A percentile compares a stretch with the other conserved stretches of the same genome.
Evolutionary conservation across 1,140 invertebrate species (phyloP).

Genomic region (Eupristina koningsbergeri): DNA sequence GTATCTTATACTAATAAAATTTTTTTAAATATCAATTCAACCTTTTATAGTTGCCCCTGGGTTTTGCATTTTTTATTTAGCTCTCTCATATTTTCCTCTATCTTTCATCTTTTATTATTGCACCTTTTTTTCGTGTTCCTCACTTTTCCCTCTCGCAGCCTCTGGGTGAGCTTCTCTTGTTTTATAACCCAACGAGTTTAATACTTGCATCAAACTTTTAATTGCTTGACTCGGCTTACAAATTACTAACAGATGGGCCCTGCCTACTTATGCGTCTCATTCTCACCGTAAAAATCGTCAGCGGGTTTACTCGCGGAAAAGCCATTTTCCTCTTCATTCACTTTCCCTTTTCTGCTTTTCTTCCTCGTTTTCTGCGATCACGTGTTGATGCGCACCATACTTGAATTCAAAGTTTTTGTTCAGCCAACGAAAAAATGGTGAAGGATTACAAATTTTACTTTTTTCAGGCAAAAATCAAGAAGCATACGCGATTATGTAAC

Average conservation of each 20-base stretch:
- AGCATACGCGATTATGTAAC: constrained; percentile 24
- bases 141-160: background rate
- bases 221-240: constrained; percentile 69
- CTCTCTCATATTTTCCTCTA: constrained; percentile 39
- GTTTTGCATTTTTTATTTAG: background rate
- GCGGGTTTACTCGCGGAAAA: constrained; percentile 52
- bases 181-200: constrained; percentile 71
- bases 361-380: constrained; percentile 16
- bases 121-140: background rate
- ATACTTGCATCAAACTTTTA: constrained; percentile 72
- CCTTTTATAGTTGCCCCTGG: background rate
- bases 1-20: too few relatives aligned
- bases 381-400: background rate
- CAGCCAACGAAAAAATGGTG: constrained; percentile 29
- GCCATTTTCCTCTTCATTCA: constrained; percentile 42
- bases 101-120: constrained; percentile 7
- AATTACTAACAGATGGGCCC: constrained; percentile 70
- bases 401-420: constrained; percentile 45
- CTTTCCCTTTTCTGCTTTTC: constrained; percentile 31
- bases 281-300: constrained; percentile 61
- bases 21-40: too few relatives aligned
- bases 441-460: constrained; percentile 35
- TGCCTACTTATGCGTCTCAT: constrained; percentile 59
- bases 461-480: background rate
- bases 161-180: constrained; percentile 53